A percentile compares a stretch with the other conserved stretches of the same genome.
These are phyloP conservation scores for Podabrus alpinus DNA, from an alignment of 2,888 invertebrate genomes.

Conservation along the genomic window DNA sequence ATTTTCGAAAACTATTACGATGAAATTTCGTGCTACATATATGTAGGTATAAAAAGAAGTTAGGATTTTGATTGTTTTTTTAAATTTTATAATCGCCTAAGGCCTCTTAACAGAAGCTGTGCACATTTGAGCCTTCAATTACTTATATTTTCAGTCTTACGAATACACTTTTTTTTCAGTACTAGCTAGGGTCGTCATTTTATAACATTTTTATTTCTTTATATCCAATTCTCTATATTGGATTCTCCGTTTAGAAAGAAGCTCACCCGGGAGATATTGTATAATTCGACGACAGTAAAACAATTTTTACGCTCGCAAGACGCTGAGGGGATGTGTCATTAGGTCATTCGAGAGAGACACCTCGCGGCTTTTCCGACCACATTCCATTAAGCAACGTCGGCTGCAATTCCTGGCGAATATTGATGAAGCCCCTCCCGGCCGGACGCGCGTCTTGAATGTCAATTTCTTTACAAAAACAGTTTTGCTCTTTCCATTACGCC, in stretches of 20 bases:
- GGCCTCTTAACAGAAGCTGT: slow-evolving; percentile 30
- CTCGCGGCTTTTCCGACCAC: slow-evolving; percentile 41
- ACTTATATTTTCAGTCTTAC: slow-evolving; percentile 35
- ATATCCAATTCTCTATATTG: slow-evolving; percentile 41
- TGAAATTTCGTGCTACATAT: background rate
- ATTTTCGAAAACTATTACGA: background rate
- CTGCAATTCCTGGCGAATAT: slow-evolving; percentile 52
- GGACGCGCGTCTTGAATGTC: slow-evolving; percentile 46
- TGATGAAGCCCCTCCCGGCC: slow-evolving; percentile 46
- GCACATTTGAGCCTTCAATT: slow-evolving; percentile 36
- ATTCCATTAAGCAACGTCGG: slow-evolving; percentile 52
- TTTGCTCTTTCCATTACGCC: slow-evolving; percentile 17
- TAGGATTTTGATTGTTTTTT: background rate
- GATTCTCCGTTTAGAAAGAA: slow-evolving; percentile 32
- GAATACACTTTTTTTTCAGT: slow-evolving; percentile 37
- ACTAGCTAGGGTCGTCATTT: slow-evolving; percentile 32
- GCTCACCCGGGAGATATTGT: slow-evolving; percentile 30
- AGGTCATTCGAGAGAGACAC: slow-evolving; percentile 35
- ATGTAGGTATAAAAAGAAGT: background rate
- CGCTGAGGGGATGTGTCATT: slow-evolving; percentile 32
- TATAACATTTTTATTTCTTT: slow-evolving; percentile 42
- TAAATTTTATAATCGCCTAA: slow-evolving; percentile 23
- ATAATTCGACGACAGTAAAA: slow-evolving; percentile 40
- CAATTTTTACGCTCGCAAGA: slow-evolving; percentile 37
- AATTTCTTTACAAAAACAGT: slow-evolving; percentile 35